A percentile compares a stretch with the other conserved stretches of the same genome.
These are phyloP conservation scores for Anthopleura sola DNA, from an alignment of 64 coral and sea anemone species.

Conservation along the genomic window DNA sequence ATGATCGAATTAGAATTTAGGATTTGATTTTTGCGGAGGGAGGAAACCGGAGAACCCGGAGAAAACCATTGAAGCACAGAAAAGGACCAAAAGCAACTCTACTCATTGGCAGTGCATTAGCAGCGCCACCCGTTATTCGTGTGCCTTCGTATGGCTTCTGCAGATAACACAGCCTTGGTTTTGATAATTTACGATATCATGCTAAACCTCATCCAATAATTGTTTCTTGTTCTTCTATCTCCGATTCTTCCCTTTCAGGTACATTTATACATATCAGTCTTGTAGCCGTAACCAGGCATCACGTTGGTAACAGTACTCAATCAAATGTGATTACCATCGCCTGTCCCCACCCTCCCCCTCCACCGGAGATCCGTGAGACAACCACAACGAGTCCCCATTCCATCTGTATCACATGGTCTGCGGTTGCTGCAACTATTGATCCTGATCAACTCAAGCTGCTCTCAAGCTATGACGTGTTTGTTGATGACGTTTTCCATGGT, in stretches of 20 bases:
- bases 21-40: too few species aligned
- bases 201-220: too few species aligned
- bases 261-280: conserved; percentile 34
- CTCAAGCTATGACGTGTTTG: conserved; percentile 68
- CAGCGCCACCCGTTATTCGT: too few species aligned
- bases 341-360: conserved; percentile 53
- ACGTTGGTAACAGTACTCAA: conserved; percentile 71
- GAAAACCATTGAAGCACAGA: too few species aligned
- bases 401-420: conserved; percentile 57
- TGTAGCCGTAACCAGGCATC: conserved; percentile 61
- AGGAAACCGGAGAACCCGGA: too few species aligned
- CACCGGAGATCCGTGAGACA: conserved; percentile 53
- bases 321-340: conserved; percentile 45
- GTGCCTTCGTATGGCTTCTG: too few species aligned
- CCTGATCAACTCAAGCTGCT: not conserved
- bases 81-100: too few species aligned
- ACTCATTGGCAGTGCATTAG: too few species aligned
- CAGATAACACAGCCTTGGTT: too few species aligned
- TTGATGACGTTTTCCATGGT: conserved; percentile 62
- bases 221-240: too few species aligned
- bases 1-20: too few species aligned
- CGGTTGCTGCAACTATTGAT: not conserved
- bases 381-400: conserved; percentile 19
- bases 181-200: too few species aligned
- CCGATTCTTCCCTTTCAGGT: conserved; percentile 44